Base-by-base conservation (phyloP, 2,113 vertebrate genomes). In the Nycticebus coucang region DNA sequence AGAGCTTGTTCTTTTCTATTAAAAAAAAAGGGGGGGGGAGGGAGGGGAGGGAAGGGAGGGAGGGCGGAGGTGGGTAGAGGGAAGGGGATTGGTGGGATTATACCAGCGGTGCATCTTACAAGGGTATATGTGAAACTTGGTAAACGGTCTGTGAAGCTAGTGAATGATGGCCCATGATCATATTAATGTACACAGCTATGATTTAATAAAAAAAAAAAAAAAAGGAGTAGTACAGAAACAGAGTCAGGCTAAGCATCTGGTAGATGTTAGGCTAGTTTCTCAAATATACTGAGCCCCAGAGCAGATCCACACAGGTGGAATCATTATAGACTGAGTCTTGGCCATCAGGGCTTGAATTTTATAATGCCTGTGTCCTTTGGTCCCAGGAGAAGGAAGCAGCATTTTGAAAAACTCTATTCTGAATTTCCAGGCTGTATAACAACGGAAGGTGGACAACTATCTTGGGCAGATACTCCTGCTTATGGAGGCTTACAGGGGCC, bases 361-460 rank as follows among this genome's bases (percentile, higher is more conserved):
- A 78, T 95, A 24, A 89, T 77, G 26, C 72, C 59, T 91, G 33
- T 55, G 35, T 60, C 21, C 53, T 41, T 78, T 90, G 66, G 50
- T 82, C 50, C 26, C 28, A 77, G 64, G 71, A 91, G 30, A 19
- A 84, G 62, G 75, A 75, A 72, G 37, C 45, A 80, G 53, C 53
- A 62, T 93, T 91, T 92, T 14, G 62, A 72, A 75, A 94, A 93
- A 62, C 26, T 75, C 35, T 94, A 2, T 95, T 95, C 53, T 93
- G 8, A 30, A 80, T 98, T 93, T 98, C 75, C 97, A 99, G 99
- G 99, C 53, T 98, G 99, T 89, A 98, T 99, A 95, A 98, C 98
- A 79, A 97, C 99, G 53, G 99, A 99, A 97, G 99, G 99, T 17
- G 99, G 98, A 83, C 98, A 98, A 57, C 88, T 98, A 82, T 86